Evolutionary conservation across 2,888 invertebrate genomes (phyloP), one percentile per base, ranked within the genome.

Genomic region (Euclidia mi): DNA sequence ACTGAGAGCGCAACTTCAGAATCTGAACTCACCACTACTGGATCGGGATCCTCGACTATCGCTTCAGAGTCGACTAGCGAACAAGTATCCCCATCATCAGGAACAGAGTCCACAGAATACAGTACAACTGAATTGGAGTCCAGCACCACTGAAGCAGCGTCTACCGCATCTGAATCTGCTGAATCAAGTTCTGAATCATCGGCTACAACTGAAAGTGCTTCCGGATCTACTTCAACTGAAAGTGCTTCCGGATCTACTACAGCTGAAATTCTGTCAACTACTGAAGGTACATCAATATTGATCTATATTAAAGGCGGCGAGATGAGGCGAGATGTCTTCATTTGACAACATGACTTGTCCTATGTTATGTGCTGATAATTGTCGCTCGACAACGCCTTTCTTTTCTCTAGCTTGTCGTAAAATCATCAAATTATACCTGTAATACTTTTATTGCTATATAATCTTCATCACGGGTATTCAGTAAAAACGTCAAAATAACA

Each of bases 181-280:
- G 11, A n/a, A 7, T 20, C 12, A 11, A 9, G 15, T 25, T 18
- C 57, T n/a, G 50, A 9, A 18, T 45, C 65, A 15, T 49, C 66
- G 29, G 53, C 50, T 12, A 38, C 65, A 4, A 62, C 45, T 2
- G 41, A 28, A 25, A 28, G 17, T 28, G n/a, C 25, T 4, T 28
- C 14, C 28, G 1, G 25, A 14, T 41, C 28, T 28, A 34, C 44
- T 2, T 12, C 20, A 9, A 17, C 11, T 20, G 44, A 12, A 11
- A 6, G n/a, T n/a, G 14, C 29, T 20, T 28, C 14, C 28, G 1
- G 25, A 14, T 41, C 28, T 28, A 34, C 44, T 2, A 20, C 20
- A 9, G n/a, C 11, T 20, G 44, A 12, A 11, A 6, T 10, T 18
- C 34, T 9, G 44, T 56, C 62, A 0, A 63, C 73, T 15, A 73